phyloP scores from a whole-genome alignment of 2,113 vertebrate genomes.

The Athene cunicularia region DNA sequence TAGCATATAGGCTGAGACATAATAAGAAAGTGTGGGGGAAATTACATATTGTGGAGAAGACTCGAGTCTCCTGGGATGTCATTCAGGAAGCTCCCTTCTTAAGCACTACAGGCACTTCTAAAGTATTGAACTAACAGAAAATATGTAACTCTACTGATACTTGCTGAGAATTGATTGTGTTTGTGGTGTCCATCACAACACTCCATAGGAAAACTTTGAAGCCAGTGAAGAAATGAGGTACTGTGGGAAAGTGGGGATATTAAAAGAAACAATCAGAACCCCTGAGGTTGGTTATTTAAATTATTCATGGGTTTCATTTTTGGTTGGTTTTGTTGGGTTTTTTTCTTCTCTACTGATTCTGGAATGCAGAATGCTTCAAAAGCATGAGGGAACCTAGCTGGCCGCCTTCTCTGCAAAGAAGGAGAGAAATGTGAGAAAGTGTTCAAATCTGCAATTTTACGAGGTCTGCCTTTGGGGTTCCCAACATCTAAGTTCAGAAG shows the following conservation, averaged over 20 bases:
- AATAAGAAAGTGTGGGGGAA: conserved; percentile 55
- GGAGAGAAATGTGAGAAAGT: not conserved
- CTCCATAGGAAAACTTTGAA: not conserved
- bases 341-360: not conserved
- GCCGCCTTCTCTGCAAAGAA: not conserved
- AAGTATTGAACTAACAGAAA: not conserved
- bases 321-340: not conserved
- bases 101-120: not conserved
- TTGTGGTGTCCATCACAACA: not conserved
- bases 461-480: not conserved
- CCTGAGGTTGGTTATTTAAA: not conserved
- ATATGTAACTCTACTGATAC: not conserved
- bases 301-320: rapidly evolving
- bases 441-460: not conserved
- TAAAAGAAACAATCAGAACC: not conserved
- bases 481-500: not conserved
- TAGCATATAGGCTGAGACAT: conserved; percentile 23
- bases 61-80: not conserved
- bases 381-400: not conserved
- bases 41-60: conserved; percentile 30
- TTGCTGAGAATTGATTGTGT: not conserved
- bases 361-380: not conserved
- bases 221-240: not conserved
- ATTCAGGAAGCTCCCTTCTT: conserved; percentile 34
- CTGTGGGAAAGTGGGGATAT: not conserved